Evolutionary conservation across 2,113 vertebrate genomes (phyloP), one percentile per base, ranked within the genome.

Genomic region (Brachypodius melanocephalos): DNA sequence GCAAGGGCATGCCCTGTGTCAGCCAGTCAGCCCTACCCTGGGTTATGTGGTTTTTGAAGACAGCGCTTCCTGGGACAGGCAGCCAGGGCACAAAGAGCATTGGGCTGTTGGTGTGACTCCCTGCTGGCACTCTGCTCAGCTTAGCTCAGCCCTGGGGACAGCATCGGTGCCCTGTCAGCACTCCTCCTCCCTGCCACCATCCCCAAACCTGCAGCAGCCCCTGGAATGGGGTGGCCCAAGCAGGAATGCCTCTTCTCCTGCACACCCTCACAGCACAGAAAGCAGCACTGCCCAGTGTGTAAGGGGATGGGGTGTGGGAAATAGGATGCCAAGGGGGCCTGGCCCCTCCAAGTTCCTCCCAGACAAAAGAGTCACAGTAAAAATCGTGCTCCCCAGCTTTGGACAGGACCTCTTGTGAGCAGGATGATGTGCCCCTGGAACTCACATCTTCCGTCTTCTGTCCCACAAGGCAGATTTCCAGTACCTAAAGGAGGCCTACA

Each of bases 351-450:
- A 24, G 24, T 74, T 10, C 21, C 31, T 36, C n/a, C 29, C 13
- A 22, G 38, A 48, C n/a, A 13, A 21, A 32, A 59, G 31, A 74
- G 6, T n/a, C 2, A 2, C 45, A 17, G 16, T 14, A 73, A 59
- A 91, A 81, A 57, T 4, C 6, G 1, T 48, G 45, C 3, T 55
- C 11, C 22, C 28, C 8, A 51, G 20, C 45, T 76, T 34, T 24
- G 24, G 46, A 67, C 0, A 4, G 17, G 38, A 26, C 20, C 2
- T 46, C 18, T 74, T 11, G 12, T 4, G 32, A 79, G 32, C 6
- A 1, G 13, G 62, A 45, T 22, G 13, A 31, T 0, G 1, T 40
- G 26, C 9, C 1, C 17, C 34, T 11, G 10, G 9, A 17, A 40
- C 24, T 34, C 11, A 2, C 1, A 0, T 40, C 59, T 80, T n/a